Base-by-base conservation (phyloP, 2,888 invertebrate species). In the Leptopilina drosophilae region DNA sequence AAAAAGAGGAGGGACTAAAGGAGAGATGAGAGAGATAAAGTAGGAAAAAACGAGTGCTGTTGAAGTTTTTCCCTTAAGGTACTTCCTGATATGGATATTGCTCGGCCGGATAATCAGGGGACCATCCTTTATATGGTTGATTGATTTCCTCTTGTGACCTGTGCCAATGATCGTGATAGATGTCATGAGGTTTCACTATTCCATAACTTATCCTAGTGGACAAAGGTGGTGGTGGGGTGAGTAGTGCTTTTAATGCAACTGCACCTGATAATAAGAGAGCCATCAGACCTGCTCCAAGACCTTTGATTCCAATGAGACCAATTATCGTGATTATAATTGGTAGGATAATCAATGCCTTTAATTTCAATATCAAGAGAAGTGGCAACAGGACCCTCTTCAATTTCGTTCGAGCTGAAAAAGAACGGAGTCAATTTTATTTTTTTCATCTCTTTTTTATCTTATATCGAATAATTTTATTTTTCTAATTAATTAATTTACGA, bases 271-370 rank as follows among this genome's bases (percentile, higher is more conserved):
- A 92, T 59, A 94, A 91, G 82, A 95, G 92, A 46, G 95, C 94
- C 82, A 94, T 92, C 66, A 94, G 88, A 75, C 95, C 94, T 49
- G 94, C 93, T 80, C 94, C 94, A 77, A 95, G 92, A 78, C 94
- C 95, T 90, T 95, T 95, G 86, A 95, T 93, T 9, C 95, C 94
- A 75, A 95, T 93, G 81, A 95, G 90, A n/a, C 94, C 94, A 67
- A 95, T 93, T 79, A 93, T 88, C 40, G 94, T 93, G 82, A 95
- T 92, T 67, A 94, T 89, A 42, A 94, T 92, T 49, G 95, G 95
- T 77, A 95, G 89, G 67, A 95, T 92, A 56, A 95, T 92, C 64
- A 93, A 92, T 77, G 94, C 93, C 89, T 95, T 95, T 85, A 95
- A 88, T 88, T 94, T 94, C 87, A 95, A 88, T 33, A 94, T 92